These are phyloP conservation scores for Podabrus alpinus DNA, from an alignment of 2,888 invertebrate genomes.

Conservation along the genomic window DNA sequence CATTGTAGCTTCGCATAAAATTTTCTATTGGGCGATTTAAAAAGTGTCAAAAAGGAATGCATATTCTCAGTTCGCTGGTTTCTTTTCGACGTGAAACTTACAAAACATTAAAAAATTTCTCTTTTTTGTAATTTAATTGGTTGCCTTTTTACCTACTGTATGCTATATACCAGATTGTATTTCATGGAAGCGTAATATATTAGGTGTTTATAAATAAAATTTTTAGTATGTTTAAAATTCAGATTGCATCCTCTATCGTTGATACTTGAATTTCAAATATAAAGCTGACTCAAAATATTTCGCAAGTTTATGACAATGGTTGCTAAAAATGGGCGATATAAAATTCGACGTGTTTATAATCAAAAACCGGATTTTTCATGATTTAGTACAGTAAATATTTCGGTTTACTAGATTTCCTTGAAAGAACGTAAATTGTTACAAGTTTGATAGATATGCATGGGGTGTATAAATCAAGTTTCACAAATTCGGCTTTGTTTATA, in stretches of 20 bases:
- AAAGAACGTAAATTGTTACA: neutral
- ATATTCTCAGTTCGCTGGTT: neutral
- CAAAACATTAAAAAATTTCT: neutral
- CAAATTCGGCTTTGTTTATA: no score
- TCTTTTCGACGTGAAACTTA: neutral
- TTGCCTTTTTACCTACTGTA: neutral
- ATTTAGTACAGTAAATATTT: neutral
- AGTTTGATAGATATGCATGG: neutral
- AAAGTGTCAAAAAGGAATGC: neutral
- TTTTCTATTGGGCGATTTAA: neutral
- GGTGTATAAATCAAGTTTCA: no score
- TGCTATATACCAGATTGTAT: neutral
- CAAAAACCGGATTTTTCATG: neutral
- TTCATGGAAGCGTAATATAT: neutral
- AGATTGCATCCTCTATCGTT: neutral
- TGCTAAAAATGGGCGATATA: neutral
- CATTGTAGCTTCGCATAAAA: neutral
- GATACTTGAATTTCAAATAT: neutral
- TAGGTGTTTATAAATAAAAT: neutral
- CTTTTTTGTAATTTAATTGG: neutral
- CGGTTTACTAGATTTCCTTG: neutral
- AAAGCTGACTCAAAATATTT: neutral
- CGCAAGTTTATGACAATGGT: neutral
- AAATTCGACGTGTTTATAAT: neutral
- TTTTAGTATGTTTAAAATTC: neutral